phyloP scores from a whole-genome alignment of 2,797 vertebrate species.

The Sus cebifrons region DNA sequence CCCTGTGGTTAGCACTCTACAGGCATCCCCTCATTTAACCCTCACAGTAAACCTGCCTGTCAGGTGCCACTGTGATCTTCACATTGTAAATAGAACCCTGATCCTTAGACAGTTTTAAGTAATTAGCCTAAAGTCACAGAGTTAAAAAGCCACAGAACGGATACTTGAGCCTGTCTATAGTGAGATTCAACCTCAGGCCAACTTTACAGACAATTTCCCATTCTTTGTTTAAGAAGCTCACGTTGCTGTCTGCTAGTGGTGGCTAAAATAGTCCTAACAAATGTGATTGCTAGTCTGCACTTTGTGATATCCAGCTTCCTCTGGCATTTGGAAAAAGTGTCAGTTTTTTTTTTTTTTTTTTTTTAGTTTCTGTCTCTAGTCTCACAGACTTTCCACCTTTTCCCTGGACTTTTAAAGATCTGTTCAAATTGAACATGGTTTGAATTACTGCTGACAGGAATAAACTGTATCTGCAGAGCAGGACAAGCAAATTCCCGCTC shows the following conservation, averaged over 20 bases:
- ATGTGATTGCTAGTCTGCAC: not conserved
- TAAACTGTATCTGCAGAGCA: not conserved
- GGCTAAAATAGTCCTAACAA: not conserved
- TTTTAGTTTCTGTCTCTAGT: not conserved
- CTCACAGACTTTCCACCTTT: not conserved
- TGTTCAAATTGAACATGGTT: not conserved
- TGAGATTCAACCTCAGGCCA: not conserved
- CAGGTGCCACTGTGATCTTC: not conserved
- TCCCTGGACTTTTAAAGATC: slow-evolving; percentile 23
- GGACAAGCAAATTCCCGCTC: not conserved
- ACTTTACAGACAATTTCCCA: not conserved
- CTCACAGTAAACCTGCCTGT: not conserved
- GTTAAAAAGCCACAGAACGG: not conserved
- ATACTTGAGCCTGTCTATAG: not conserved
- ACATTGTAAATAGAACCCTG: not conserved
- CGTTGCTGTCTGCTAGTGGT: not conserved
- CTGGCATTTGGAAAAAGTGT: slow-evolving; percentile 16
- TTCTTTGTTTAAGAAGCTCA: slow-evolving; percentile 27
- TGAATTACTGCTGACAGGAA: slow-evolving; percentile 60
- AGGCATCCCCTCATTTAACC: not conserved
- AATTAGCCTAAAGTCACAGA: not conserved
- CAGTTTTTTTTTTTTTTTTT: not conserved
- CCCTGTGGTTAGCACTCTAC: not conserved
- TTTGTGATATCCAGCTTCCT: not conserved
- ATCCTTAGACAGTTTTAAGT: not conserved